Evolutionary conservation across 23 tunicate genomes (phyloP), one percentile per base, ranked within the genome.

Genomic region (Styela plicata): DNA sequence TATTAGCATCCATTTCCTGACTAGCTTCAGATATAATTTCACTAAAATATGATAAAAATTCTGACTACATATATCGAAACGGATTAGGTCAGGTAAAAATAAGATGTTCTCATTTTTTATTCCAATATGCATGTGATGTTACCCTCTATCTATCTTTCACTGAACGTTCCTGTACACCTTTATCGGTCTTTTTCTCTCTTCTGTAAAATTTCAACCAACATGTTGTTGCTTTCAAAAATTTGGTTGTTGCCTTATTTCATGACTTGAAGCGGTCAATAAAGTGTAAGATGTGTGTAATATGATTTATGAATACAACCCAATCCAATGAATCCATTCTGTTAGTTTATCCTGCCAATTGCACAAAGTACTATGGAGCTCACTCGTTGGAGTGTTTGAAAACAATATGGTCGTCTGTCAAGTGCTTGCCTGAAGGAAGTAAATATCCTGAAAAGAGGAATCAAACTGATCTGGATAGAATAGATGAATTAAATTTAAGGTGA

Each of bases 381-480:
- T 28, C 85, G n/a, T 21, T 68, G 10, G 75, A 66, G 24, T 81
- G 85, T 36, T 31, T 81, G 77, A 52, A 24, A 33, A 65, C 85
- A 20, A 69, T 81, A 10, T 81, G 85, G 85, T 7, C 52, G 17
- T 30, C 74, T 34, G 75, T 52, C 21, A 69, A 65, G 2, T 81
- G 85, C 30, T 1, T 81, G 21, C 61, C 32, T 0, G 85, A 64
- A 22, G 85, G 85, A 18, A 67, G 25, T 17, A 28, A 69, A 17
- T 69, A 65, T 81, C 77, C 77, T 24, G 27, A 21, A 24, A 81
- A 81, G 53, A 21, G 31, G 18, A 18, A 52, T 31, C 21, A 21
- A 18, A 24, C 16, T 1, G 34, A 32, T 19, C 33, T 74, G 61
- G 33, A 74, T 32, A 23, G 23, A 1, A 18, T 1, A 21, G 23